Conservation (phyloP, 2,888 invertebrate species). For the Caenorhabditis uteleia region DNA sequence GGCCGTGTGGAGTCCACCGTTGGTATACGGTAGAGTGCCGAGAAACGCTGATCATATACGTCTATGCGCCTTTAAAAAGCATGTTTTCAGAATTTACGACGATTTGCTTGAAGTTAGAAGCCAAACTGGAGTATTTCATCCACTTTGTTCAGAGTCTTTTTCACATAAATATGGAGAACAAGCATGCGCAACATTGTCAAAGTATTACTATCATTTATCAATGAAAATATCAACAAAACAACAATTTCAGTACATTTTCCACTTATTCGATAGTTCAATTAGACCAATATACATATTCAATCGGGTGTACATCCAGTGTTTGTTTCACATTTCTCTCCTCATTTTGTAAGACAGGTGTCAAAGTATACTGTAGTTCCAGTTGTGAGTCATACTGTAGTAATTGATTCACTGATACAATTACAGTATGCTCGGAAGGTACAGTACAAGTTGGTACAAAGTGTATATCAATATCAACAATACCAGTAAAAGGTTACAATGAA, state of each 20-base stretch:
- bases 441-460: slow-evolving; percentile 29
- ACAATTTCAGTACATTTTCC: slow-evolving; percentile 11
- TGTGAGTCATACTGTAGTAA: slow-evolving; percentile 4
- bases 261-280: slow-evolving; percentile 13
- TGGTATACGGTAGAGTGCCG: too few species aligned
- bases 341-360: slow-evolving; percentile 32
- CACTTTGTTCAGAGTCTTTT: slow-evolving; percentile 32
- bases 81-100: slow-evolving; percentile 25
- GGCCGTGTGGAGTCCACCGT: too few species aligned
- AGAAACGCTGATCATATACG: too few species aligned
- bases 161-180: slow-evolving; percentile 31
- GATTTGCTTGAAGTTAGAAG: slow-evolving; percentile 28
- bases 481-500: slow-evolving; percentile 19
- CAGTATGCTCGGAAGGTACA: slow-evolving; percentile 29
- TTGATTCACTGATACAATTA: background rate
- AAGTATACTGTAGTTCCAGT: slow-evolving; percentile 22
- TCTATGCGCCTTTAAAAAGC: background rate
- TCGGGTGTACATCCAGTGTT: slow-evolving; percentile 16
- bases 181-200: slow-evolving; percentile 18
- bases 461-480: slow-evolving; percentile 17
- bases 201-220: too few species aligned
- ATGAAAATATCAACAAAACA: too few species aligned
- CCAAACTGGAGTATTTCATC: slow-evolving; percentile 24
- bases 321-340: slow-evolving; percentile 37
- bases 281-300: slow-evolving; percentile 30